These are phyloP conservation scores for Nephrotoma appendiculata DNA, from an alignment of 2,888 invertebrate species.

Conservation along the genomic window DNA sequence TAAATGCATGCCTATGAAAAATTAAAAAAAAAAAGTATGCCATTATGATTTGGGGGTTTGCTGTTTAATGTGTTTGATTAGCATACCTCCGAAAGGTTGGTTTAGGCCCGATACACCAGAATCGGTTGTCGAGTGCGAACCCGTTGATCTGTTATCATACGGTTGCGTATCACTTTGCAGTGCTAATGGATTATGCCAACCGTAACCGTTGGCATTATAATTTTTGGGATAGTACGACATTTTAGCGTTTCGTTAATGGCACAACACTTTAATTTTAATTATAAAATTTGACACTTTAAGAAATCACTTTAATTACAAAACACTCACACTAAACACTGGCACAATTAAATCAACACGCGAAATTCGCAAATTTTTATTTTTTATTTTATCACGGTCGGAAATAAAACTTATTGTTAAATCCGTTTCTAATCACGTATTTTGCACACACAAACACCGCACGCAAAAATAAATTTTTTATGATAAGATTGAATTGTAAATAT, in stretches of 20 bases:
- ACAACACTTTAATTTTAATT: neutral
- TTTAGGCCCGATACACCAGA: neutral
- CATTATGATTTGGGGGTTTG: neutral
- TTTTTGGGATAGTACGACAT: constrained; percentile 25
- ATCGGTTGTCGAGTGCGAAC: neutral
- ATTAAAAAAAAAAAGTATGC: neutral
- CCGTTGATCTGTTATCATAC: neutral
- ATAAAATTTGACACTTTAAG: neutral
- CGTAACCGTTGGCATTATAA: constrained; percentile 28
- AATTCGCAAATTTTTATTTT: neutral
- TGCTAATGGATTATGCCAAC: constrained; percentile 27
- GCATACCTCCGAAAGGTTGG: neutral
- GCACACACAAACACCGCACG: neutral
- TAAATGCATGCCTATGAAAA: neutral
- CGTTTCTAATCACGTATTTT: neutral
- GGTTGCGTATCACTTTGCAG: constrained; percentile 11
- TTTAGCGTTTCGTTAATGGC: neutral
- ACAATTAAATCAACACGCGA: neutral
- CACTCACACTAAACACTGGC: neutral
- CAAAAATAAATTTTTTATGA: neutral
- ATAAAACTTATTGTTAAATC: neutral
- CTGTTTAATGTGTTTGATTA: neutral
- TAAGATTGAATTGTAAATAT: neutral
- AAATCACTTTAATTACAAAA: neutral
- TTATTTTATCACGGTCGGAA: neutral